phyloP scores from a whole-genome alignment of 2,888 invertebrate genomes.

The Cremastobaeus sp. region DNA sequence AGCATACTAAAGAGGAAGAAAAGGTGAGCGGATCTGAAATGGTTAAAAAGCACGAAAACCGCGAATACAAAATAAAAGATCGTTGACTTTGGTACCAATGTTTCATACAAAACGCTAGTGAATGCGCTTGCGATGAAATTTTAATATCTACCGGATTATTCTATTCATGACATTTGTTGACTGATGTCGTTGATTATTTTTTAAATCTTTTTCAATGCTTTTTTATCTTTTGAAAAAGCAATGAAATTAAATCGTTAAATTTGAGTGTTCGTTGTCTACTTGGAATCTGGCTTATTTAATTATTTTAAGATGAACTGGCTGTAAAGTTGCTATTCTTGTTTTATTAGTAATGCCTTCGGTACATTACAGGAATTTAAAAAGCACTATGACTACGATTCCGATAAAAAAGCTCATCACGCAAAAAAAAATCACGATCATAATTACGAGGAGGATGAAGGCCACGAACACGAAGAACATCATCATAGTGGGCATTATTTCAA shows the following conservation, averaged over 20 bases:
- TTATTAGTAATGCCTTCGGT: conserved; percentile 28
- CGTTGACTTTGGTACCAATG: too few relatives aligned
- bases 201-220: too few relatives aligned
- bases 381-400: conserved; percentile 82
- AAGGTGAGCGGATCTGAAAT: conserved; percentile 27
- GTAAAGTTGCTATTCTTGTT: too few relatives aligned
- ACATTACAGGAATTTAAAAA: conserved; percentile 75
- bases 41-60: not conserved
- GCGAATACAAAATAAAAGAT: not conserved
- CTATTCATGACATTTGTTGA: too few relatives aligned
- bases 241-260: conserved; percentile 11
- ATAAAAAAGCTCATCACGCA: conserved; percentile 84
- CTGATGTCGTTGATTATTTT: too few relatives aligned
- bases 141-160: too few relatives aligned
- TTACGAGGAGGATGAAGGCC: conserved; percentile 83
- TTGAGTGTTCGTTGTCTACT: not conserved
- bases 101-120: too few relatives aligned
- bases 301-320: too few relatives aligned
- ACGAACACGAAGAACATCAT: conserved; percentile 82
- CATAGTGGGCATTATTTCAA: conserved; percentile 83
- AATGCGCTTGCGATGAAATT: too few relatives aligned
- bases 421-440: conserved; percentile 83
- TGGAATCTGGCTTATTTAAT: not conserved
- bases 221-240: too few relatives aligned
- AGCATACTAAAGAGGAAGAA: conserved; percentile 65